phyloP scores from a whole-genome alignment of 1,140 invertebrate species.

The Argopecten irradians region DNA sequence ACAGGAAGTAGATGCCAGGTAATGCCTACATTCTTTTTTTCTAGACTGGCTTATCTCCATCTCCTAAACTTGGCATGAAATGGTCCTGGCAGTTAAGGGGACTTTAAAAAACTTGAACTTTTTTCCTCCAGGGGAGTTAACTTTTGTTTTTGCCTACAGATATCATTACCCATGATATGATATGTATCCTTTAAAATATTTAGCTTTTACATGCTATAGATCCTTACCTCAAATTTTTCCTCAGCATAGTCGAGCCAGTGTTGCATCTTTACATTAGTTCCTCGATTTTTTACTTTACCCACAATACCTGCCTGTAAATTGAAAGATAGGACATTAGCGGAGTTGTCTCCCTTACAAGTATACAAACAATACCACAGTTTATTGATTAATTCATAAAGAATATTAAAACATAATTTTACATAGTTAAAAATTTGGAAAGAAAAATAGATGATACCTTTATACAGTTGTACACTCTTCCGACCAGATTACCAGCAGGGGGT shows the following conservation, averaged over 20 bases:
- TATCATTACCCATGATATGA: no score
- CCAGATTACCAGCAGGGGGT: conserved; percentile 89
- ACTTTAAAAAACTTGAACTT: no score
- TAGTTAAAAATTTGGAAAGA: no score
- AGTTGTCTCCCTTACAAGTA: conserved; percentile 28
- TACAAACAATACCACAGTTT: neutral
- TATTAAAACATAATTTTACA: conserved; percentile 32
- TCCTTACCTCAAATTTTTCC: conserved; percentile 81
- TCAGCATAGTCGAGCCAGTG: conserved; percentile 85
- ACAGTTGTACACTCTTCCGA: conserved; percentile 86
- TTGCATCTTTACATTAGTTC: conserved; percentile 53
- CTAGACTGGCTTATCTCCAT: no score
- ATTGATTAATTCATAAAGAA: neutral
- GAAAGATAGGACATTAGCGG: conserved; percentile 25
- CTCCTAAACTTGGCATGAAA: no score
- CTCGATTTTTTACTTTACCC: conserved; percentile 48
- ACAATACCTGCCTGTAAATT: conserved; percentile 54
- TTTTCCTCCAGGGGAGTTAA: no score
- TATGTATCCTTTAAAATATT: no score
- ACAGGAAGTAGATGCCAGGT: no score
- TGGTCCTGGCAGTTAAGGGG: no score
- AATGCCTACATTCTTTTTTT: no score
- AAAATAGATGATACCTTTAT: conserved; percentile 85
- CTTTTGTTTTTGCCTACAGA: no score
- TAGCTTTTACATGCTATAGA: no score